These are phyloP conservation scores for Nettapus auritus DNA, from an alignment of 2,113 vertebrate genomes.

Conservation along the genomic window DNA sequence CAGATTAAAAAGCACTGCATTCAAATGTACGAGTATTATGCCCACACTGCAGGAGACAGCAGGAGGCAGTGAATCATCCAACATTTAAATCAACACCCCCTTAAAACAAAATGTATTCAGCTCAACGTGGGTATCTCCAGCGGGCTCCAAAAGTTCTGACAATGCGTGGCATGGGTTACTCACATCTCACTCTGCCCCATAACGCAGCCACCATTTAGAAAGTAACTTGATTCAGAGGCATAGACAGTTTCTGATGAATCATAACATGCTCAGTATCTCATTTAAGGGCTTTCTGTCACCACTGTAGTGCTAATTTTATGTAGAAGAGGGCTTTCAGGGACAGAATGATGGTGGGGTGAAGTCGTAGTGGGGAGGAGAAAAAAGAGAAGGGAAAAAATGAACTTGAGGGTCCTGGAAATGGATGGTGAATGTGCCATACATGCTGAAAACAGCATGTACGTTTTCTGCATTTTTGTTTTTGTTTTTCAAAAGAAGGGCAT, in stretches of 20 bases:
- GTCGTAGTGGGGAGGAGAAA: neutral
- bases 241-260: constrained; percentile 44
- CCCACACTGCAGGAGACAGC: constrained; percentile 68
- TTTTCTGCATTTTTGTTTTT: neutral
- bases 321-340: constrained; percentile 55
- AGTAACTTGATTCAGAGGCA: constrained; percentile 37
- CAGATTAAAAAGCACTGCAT: constrained; percentile 34
- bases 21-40: constrained; percentile 50
- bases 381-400: neutral
- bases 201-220: constrained; percentile 42
- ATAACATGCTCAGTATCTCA: neutral
- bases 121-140: constrained; percentile 58
- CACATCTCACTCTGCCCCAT: constrained; percentile 47
- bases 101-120: constrained; percentile 71
- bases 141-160: constrained; percentile 19
- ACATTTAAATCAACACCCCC: constrained; percentile 69
- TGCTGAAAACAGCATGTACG: neutral
- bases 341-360: neutral
- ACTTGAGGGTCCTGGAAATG: neutral
- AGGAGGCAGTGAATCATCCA: constrained; percentile 70
- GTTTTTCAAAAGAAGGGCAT: neutral
- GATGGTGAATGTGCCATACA: neutral
- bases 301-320: neutral
- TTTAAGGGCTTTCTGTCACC: constrained; percentile 33
- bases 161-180: constrained; percentile 43